Evolutionary conservation across 2,113 vertebrate species (phyloP).

Genomic region (Osmerus mordax): DNA sequence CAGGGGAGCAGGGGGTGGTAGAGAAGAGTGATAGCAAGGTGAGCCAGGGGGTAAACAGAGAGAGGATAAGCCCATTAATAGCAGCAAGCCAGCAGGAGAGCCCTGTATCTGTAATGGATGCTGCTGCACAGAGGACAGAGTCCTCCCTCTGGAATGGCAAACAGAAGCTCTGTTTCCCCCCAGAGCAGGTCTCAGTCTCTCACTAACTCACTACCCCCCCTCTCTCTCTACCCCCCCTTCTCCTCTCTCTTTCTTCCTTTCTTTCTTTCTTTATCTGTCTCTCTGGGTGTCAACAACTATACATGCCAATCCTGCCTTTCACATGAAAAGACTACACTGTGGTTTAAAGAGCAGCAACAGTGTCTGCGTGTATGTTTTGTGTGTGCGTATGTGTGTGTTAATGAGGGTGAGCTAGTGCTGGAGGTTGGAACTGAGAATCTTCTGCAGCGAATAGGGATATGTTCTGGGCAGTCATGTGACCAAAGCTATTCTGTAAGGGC

Average conservation of each 20-base stretch:
- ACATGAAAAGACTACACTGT: not conserved
- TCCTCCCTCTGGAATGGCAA: not conserved
- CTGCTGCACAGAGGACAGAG: not conserved
- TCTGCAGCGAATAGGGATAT: conserved; percentile 65
- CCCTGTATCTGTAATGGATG: not conserved
- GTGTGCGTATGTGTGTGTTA: conserved; percentile 2
- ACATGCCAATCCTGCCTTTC: not conserved
- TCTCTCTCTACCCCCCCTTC: not conserved
- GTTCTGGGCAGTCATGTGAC: conserved; percentile 56
- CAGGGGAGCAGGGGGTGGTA: not conserved
- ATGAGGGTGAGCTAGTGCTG: conserved; percentile 39
- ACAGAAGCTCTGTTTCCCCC: not conserved
- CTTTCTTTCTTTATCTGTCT: not conserved
- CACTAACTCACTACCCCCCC: conserved; percentile 26
- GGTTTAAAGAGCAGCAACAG: not conserved
- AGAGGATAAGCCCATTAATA: not conserved
- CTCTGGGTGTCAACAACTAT: not conserved
- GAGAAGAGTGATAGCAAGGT: not conserved
- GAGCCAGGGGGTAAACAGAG: not conserved
- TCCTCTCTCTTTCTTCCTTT: not conserved
- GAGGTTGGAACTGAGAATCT: conserved; percentile 52
- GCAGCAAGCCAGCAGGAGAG: conserved; percentile 34
- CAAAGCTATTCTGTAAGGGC: conserved; percentile 30
- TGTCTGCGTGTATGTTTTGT: not conserved
- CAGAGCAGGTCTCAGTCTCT: not conserved